Conservation (phyloP, 2,113 vertebrate species). For the Hypanus sabinus region DNA sequence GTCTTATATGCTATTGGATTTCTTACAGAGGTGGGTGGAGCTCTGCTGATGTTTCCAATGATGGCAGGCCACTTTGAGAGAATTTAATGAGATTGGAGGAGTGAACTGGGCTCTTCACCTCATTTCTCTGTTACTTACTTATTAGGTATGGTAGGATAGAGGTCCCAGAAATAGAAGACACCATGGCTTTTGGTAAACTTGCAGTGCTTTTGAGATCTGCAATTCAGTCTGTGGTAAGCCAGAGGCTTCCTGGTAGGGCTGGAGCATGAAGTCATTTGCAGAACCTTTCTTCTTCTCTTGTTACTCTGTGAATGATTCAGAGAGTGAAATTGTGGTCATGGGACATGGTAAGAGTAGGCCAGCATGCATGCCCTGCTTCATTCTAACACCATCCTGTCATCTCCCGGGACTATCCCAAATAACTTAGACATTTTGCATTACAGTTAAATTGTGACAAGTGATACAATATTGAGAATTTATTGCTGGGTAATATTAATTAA, state of each 20-base stretch:
- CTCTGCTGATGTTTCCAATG: too few species aligned
- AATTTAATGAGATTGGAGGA: not conserved
- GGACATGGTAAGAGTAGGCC: not conserved
- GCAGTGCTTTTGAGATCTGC: not conserved
- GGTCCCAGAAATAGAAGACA: not conserved
- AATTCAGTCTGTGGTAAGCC: not conserved
- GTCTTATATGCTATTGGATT: not conserved
- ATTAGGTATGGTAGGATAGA: not conserved
- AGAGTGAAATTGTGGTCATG: not conserved
- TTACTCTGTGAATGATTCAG: not conserved
- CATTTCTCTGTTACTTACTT: not conserved
- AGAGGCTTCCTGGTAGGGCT: not conserved
- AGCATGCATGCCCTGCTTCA: not conserved
- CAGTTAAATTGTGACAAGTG: not conserved
- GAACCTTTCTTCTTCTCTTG: not conserved
- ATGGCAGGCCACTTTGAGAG: not conserved
- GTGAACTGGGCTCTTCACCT: not conserved
- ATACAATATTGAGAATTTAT: not conserved
- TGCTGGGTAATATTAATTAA: not conserved
- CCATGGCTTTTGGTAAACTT: not conserved
- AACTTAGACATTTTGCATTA: not conserved
- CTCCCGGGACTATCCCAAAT: too few species aligned
- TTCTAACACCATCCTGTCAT: not conserved
- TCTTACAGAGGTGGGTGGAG: not conserved
- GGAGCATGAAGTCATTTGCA: not conserved